Base-by-base conservation (phyloP, 1,140 invertebrate genomes). In the Drosophila tani region DNA sequence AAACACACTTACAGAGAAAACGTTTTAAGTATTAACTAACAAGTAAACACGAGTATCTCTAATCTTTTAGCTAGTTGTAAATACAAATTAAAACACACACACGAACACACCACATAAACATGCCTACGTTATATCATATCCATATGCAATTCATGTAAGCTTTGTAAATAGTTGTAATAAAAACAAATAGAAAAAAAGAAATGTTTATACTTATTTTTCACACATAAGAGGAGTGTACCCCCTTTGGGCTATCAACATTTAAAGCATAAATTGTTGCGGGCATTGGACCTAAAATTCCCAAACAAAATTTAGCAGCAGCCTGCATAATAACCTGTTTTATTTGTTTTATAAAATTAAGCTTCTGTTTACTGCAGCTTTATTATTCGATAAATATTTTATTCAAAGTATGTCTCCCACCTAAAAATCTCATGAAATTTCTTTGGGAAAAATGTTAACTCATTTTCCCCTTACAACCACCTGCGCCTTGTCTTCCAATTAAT, bases 21-120 rank as follows among this genome's bases (percentile, higher is more conserved):
- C 63, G 66, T 87, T 86, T 63, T 82, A 86, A 86, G 83, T 87
- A 86, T 86, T 86, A 86, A 80, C 77, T 83, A 88, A 86, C 83
- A 66, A 75, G 75, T 68, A 57, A 66, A 57, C 38, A 66, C 32
- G 43, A 82, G 45, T 62, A 66, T 62, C 73, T 60, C 69, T 73
- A 73, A 73, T 71, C 53, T 49, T 71, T 71, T 73, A 73, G 69
- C 51, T 82, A 82, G 80, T 66, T 84, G 81, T 83, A 83, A 80
- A 76, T 82, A 82, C 47, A 32, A 68, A 49, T 27, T 56, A 50
- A 47, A 68, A 38, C 21, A 15, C 49, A 38, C 21, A 40, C 14
- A 47, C 21, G 21, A 53, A 47, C 45, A 63, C 38, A 27, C 35
- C 21, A 53, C 27, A 43, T 40, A 71, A 71, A 49, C 46, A 68